Evolutionary conservation across 2,888 invertebrate species (phyloP), one percentile per base, ranked within the genome.

Genomic region (Stenotaenia linearis): DNA sequence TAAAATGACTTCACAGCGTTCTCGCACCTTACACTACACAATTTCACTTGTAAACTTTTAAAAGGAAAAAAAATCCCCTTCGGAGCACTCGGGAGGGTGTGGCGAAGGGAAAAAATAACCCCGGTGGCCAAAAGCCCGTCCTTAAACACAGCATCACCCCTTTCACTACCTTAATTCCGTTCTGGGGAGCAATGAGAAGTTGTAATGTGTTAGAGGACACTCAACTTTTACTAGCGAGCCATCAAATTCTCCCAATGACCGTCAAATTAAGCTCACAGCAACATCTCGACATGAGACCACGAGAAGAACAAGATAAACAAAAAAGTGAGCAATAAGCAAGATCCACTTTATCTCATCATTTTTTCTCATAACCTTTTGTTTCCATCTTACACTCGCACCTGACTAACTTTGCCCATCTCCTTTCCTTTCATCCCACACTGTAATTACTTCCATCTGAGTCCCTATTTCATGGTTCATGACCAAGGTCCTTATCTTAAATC

Each of bases 391-490:
- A 50, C 69, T 28, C n/a, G 69, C 69, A 69, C 69, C 69, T 69
- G 25, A 69, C 69, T 69, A 25, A 69, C 69, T 25, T 28, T 69
- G 28, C 69, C 69, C 50, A 18, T 50, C 50, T 45, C n/a, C 45
- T n/a, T 40, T n/a, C n/a, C 45, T 45, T 23, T 61, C 61, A 61
- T 61, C 61, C 61, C 61, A 23, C 9, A 23, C 61, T 61, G 61
- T 61, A 61, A 61, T 61, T 61, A 61, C 61, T 25, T 61, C 61
- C 61, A 61, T 61, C 61, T 23, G 23, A 61, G 61, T 61, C 61
- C 45, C 23, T 61, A 61, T 61, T 61, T 61, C 61, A 61, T 61
- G 61, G 61, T 61, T 61, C 61, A 23, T 61, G 61, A 61, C 61
- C 23, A 61, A 61, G 61, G 61, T 61, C 61, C 61, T 61, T 61